phyloP scores from a whole-genome alignment of 2,113 vertebrate genomes.

The Clinocottus analis region DNA sequence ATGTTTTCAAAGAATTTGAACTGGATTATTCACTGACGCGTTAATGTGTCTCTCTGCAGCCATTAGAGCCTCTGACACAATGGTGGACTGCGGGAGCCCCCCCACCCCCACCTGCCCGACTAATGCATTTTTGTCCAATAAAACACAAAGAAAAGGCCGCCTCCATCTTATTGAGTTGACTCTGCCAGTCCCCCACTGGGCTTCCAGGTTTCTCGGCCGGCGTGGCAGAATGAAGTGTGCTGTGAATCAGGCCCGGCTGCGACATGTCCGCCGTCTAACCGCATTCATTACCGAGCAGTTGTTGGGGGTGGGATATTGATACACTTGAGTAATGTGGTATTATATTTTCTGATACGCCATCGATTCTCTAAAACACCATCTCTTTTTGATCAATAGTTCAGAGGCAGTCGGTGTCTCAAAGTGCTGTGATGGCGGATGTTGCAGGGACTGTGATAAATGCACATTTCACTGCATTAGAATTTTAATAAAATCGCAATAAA shows the following conservation, averaged over 20 bases:
- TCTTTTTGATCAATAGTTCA: background rate
- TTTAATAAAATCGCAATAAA: background rate
- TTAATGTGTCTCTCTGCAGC: constrained; percentile 45
- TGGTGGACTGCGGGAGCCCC: constrained; percentile 27
- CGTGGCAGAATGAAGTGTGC: background rate
- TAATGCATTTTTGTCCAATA: constrained; percentile 44
- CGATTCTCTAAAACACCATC: background rate
- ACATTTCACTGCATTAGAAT: background rate
- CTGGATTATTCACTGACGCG: constrained; percentile 36
- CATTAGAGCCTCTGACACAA: constrained; percentile 30
- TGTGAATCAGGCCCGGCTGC: constrained; percentile 24
- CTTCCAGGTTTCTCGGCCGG: constrained; percentile 25
- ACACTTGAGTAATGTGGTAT: background rate
- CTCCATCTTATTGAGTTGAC: constrained; percentile 18
- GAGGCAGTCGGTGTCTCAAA: background rate
- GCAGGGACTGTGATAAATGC: background rate
- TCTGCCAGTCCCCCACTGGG: constrained; percentile 33
- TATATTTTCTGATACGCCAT: background rate
- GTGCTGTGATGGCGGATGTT: background rate
- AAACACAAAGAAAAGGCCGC: constrained; percentile 1
- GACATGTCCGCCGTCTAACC: constrained; percentile 1
- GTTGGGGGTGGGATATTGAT: background rate
- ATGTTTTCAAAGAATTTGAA: constrained; percentile 34
- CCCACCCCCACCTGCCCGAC: no score
- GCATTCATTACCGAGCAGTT: background rate